Evolutionary conservation across 1,140 invertebrate species (phyloP), one percentile per base, ranked within the genome.

Genomic region (Apis dorsata): DNA sequence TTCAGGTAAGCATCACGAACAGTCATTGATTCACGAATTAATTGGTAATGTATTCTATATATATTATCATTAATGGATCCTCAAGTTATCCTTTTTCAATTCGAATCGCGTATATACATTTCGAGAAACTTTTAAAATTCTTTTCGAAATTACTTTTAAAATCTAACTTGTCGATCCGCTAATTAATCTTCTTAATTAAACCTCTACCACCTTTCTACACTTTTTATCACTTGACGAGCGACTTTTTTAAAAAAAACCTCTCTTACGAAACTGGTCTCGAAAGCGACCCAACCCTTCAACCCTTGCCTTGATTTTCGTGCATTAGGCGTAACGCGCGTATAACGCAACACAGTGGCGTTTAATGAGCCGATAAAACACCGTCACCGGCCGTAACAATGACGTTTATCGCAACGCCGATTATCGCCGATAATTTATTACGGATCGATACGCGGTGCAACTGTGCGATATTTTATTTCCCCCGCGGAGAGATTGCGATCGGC

Each of bases 331-430:
- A 44, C 34, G 34, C 5, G 34, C 5, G 5, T 3, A 7, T 44
- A 44, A 7, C 34, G 12, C 19, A 44, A 21, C 21, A 21, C 66
- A 49, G 5, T 10, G 11, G 11, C 44, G 44, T 10, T 70, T 83
- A 78, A 78, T 75, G 75, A 83, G 57, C 49, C 81, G 75, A 83
- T 83, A 70, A 83, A 78, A 28, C 69, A 82, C 68, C 59, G 49
- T 57, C 24, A 17, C 2, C n/a, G 57, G 55, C 51, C 12, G 65
- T 76, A 83, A 83, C 74, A 78, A 63, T 63, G 81, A 78, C 75
- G 51, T 83, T 83, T 78, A 83, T 83, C 81, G 66, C 55, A 34
- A 66, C 65, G 49, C 28, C 80, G 80, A 78, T 82, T 78, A 78
- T 82, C 70, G 24, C 24, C 66, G 76, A 79, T 79, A 71, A 83